phyloP scores from a whole-genome alignment of 2,113 vertebrate species.

The Mixornis gularis region DNA sequence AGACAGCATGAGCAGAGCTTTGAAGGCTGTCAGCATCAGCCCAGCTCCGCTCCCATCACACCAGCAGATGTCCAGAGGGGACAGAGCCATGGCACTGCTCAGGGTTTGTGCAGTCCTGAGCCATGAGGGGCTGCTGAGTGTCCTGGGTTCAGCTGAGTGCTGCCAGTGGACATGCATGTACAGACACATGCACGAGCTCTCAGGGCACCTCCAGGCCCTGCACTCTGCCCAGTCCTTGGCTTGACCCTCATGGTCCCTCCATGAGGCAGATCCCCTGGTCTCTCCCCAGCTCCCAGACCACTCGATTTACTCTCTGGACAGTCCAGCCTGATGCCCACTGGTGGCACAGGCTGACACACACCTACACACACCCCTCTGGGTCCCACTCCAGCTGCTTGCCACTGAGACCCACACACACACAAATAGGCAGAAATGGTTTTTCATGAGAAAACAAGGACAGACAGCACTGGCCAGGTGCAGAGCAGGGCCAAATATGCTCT shows the following conservation, averaged over 20 bases:
- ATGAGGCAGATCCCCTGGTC: not conserved
- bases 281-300: not conserved
- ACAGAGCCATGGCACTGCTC: not conserved
- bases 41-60: not conserved
- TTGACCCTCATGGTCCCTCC: not conserved
- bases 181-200: not conserved
- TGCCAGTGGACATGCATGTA: too few relatives aligned
- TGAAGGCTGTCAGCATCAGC: not conserved
- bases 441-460: not conserved
- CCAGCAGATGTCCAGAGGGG: fast-evolving
- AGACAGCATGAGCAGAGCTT: not conserved
- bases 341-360: not conserved
- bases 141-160: not conserved
- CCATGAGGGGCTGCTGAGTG: not conserved
- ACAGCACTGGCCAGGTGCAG: fast-evolving
- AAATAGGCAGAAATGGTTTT: not conserved
- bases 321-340: not conserved
- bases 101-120: not conserved
- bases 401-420: not conserved
- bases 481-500: fast-evolving
- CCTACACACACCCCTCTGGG: fast-evolving
- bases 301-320: fast-evolving
- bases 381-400: not conserved
- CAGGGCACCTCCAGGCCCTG: not conserved
- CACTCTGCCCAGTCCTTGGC: too few relatives aligned